Conservation (phyloP, 2,113 vertebrate species). For the Xiphias gladius region DNA sequence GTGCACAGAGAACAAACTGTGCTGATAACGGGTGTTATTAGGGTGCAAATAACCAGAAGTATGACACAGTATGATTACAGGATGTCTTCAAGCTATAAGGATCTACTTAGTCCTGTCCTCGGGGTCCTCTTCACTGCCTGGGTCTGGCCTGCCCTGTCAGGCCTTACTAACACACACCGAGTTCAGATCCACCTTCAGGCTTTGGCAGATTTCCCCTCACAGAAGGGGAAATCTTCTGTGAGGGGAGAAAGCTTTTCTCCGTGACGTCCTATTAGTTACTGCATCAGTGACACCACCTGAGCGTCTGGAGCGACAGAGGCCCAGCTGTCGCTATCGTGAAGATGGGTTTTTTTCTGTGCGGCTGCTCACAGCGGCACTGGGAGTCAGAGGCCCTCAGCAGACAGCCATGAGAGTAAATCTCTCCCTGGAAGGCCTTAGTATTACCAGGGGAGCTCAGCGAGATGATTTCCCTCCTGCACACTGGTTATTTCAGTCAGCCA, state of each 20-base stretch:
- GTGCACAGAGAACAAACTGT: not conserved
- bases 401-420: conserved; percentile 5
- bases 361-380: not conserved
- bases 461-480: not conserved
- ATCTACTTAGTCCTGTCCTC: not conserved
- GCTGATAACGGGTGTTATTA: not conserved
- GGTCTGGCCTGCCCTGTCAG: not conserved
- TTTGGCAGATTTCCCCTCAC: not conserved
- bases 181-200: not conserved
- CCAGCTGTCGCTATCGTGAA: not conserved
- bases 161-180: not conserved
- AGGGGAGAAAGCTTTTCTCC: too few species aligned
- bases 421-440: not conserved
- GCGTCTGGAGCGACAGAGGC: not conserved
- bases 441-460: not conserved
- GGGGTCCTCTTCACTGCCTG: not conserved
- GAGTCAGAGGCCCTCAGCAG: not conserved
- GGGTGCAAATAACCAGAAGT: too few species aligned
- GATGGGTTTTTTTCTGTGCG: too few species aligned
- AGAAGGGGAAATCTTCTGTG: too few species aligned
- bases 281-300: not conserved
- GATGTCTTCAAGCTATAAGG: not conserved
- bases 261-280: too few species aligned
- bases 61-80: too few species aligned
- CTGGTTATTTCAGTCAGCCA: not conserved